Evolutionary conservation across 2,888 invertebrate species (phyloP), one percentile per base, ranked within the genome.

Genomic region (Polyploca ridens): DNA sequence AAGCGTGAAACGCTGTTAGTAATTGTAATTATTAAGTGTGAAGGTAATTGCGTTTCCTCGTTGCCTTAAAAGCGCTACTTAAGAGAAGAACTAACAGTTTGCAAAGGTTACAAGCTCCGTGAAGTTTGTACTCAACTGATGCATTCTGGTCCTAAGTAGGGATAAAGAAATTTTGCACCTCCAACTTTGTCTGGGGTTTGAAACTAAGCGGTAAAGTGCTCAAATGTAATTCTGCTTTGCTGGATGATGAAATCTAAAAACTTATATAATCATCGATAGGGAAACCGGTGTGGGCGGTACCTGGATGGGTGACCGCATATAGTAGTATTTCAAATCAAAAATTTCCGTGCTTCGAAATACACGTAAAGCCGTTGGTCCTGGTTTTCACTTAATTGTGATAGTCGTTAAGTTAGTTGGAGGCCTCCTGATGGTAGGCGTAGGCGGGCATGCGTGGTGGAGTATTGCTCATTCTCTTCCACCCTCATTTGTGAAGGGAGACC

Each of bases 11-110:
- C 75, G 69, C 68, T 70, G 69, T 38, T 71, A 59, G 69, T 82
- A 82, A 82, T 81, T 79, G 81, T 85, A 83, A 83, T 84, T 84
- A 81, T 78, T 75, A 64, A 77, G 77, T 80, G 81, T 75, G 79
- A 78, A 76, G 76, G 71, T 84, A 86, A 86, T 81, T 80, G 78
- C 75, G 74, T 79, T 81, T 74, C 74, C 75, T 76, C 73, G 76
- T 77, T 72, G 74, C 76, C 69, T 74, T 79, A 82, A 80, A 78
- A 79, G 81, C 76, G 73, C 73, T 80, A 76, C 78, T 81, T 77
- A 76, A 69, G 73, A 73, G 72, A 69, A 74, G 71, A 78, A 73
- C 73, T 74, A 74, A 75, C 70, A 72, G 68, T 74, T 78, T 60
- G 38, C 66, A 33, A 70, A 71, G 69, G 68, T 68, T 70, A 67